Base-by-base conservation (phyloP, 2,888 invertebrate genomes). In the Cerastis rubricosa region DNA sequence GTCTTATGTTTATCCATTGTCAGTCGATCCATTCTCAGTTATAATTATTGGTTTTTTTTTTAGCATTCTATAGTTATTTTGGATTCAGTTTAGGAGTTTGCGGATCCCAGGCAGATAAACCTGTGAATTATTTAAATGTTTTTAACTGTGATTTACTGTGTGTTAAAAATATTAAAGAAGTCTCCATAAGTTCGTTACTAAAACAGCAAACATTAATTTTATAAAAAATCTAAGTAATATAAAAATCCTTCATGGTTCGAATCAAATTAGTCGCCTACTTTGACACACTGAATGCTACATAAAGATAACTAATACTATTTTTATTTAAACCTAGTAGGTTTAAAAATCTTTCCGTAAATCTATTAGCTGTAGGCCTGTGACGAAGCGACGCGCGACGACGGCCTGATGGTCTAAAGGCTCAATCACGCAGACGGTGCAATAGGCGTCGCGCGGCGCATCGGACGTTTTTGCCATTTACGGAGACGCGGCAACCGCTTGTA, bases 21-120 rank as follows among this genome's bases (percentile, higher is more conserved):
- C 97, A 76, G 94, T 92, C 51, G 94, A 92, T 6, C 97, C 97
- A 81, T 97, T 97, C 87, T 97, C 97, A 0, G 97, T 97, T 2
- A 97, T 89, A 73, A 95, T 92, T 0, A 97, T 94, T 57, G 95
- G 93, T 8, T 97, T 95, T 88, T 96, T 95, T 88, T 79, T 97
- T 47, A 77, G 14, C 17, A 70, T 71, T 71, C 97, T 96, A 89
- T 97, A 98, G 85, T 97, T 96, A 35, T 95, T 94, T 84, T 97
- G 97, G 64, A 98, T 95, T 97, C 97, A 97, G 90, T 97, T 97
- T 45, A 98, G 89, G 19, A 97, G 91, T 88, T 97, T 97, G 77
- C 97, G 95, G 90, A 98, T 97, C 54, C 98, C 98, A 87, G 96
- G 96, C 3, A 98, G 98, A 80, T 97, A 96, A 57, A 97, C 96